phyloP scores from a whole-genome alignment of 2,113 vertebrate species.

The Hydrochoerus hydrochaeris region DNA sequence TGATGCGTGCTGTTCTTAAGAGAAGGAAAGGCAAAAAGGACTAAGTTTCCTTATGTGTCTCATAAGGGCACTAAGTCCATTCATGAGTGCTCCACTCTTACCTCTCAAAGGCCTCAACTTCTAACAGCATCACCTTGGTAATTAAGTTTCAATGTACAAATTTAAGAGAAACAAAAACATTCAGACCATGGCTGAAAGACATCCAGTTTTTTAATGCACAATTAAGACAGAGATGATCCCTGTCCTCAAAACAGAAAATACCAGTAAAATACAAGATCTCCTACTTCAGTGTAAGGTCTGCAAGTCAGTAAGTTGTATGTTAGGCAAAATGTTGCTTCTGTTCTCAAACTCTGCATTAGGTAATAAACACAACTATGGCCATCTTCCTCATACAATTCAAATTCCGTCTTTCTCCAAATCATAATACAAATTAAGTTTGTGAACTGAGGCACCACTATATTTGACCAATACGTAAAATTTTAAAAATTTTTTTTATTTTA shows the following conservation, averaged over 20 bases:
- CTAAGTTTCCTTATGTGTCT: neutral
- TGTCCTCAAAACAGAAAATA: neutral
- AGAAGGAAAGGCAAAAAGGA: neutral
- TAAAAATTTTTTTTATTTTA: too few species aligned
- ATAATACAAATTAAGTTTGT: too few species aligned
- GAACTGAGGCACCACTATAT: neutral
- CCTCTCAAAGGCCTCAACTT: neutral
- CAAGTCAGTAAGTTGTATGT: neutral
- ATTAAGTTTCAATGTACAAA: neutral
- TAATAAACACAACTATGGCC: too few species aligned
- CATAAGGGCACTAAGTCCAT: too few species aligned
- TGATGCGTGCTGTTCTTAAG: neutral
- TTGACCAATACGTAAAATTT: neutral
- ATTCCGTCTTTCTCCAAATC: too few species aligned
- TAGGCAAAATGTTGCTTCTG: too few species aligned
- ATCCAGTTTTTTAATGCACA: neutral
- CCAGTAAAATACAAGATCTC: neutral
- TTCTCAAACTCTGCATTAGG: too few species aligned
- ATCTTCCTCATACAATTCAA: too few species aligned
- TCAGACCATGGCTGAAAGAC: neutral
- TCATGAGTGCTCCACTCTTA: neutral
- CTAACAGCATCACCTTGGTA: neutral
- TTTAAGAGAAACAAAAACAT: neutral
- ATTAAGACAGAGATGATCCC: neutral
- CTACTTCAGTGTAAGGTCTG: neutral